These are phyloP conservation scores for Campoplex capitator DNA, from an alignment of 2,888 invertebrate genomes.

Conservation along the genomic window DNA sequence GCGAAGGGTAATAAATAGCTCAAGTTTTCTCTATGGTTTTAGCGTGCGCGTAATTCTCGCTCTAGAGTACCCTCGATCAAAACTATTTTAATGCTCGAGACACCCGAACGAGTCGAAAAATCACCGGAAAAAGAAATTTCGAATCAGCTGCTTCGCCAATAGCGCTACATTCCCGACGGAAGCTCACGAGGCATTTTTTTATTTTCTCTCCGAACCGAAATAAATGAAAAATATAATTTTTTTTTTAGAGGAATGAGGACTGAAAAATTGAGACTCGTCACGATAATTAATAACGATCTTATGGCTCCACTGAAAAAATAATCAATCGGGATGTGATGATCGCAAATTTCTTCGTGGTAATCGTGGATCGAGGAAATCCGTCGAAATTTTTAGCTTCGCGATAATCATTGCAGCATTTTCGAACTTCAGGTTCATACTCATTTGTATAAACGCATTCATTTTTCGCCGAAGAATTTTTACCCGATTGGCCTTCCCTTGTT, in stretches of 20 bases:
- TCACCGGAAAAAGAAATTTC: conserved; percentile 1
- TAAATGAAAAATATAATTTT: background rate
- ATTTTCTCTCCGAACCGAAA: background rate
- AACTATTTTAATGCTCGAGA: conserved; percentile 38
- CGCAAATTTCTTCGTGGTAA: background rate
- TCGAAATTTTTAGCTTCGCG: background rate
- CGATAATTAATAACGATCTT: background rate
- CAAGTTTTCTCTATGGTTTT: conserved; percentile 10
- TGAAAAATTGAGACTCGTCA: background rate
- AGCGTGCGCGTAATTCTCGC: conserved; percentile 32
- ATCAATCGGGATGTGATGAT: background rate
- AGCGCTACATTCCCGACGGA: too few relatives aligned
- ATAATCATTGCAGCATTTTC: background rate
- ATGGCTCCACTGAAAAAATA: background rate
- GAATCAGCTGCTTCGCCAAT: too few relatives aligned
- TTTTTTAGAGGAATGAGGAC: background rate
- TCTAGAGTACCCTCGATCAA: conserved; percentile 24
- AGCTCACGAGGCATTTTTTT: background rate
- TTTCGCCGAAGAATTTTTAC: background rate
- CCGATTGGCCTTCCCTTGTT: background rate
- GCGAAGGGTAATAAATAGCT: background rate
- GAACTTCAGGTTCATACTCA: background rate
- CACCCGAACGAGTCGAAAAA: conserved; percentile 25
- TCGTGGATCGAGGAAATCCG: background rate
- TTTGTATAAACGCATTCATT: background rate